Conservation (phyloP, 1,140 invertebrate genomes). For the Whitmania pigra region DNA sequence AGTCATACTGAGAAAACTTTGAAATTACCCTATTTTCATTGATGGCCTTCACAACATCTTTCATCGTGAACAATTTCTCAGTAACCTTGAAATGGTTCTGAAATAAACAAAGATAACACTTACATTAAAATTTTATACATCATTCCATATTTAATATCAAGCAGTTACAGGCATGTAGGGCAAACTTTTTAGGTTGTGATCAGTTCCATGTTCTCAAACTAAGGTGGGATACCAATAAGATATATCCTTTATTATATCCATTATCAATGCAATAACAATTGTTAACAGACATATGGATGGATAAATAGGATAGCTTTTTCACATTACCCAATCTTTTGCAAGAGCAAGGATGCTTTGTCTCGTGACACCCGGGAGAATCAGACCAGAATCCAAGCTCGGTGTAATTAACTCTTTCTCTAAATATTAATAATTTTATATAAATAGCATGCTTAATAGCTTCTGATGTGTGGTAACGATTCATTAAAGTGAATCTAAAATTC, state of each 20-base stretch:
- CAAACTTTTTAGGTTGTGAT: no score
- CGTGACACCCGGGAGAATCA: slow-evolving; percentile 77
- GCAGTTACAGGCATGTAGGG: no score
- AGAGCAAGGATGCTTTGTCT: slow-evolving; percentile 73
- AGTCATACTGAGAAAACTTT: background rate
- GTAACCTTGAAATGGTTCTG: slow-evolving; percentile 65
- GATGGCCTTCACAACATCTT: slow-evolving; percentile 58
- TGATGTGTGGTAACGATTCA: no score
- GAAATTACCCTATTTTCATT: slow-evolving; percentile 64
- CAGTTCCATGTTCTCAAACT: no score
- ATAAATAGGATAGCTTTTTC: background rate
- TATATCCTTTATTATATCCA: no score
- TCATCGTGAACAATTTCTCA: slow-evolving; percentile 76
- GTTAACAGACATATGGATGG: no score
- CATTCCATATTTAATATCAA: no score
- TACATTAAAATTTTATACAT: no score
- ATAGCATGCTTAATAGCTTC: background rate
- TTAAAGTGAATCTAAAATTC: no score
- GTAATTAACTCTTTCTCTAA: slow-evolving; percentile 81
- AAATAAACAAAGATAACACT: slow-evolving; percentile 19
- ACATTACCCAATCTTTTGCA: slow-evolving; percentile 57
- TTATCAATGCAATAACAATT: no score
- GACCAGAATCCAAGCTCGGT: slow-evolving; percentile 68
- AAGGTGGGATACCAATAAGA: no score
- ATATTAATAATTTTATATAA: slow-evolving; percentile 25